These are phyloP conservation scores for Eurytoma adleriae DNA, from an alignment of 2,888 invertebrate genomes.

Conservation along the genomic window DNA sequence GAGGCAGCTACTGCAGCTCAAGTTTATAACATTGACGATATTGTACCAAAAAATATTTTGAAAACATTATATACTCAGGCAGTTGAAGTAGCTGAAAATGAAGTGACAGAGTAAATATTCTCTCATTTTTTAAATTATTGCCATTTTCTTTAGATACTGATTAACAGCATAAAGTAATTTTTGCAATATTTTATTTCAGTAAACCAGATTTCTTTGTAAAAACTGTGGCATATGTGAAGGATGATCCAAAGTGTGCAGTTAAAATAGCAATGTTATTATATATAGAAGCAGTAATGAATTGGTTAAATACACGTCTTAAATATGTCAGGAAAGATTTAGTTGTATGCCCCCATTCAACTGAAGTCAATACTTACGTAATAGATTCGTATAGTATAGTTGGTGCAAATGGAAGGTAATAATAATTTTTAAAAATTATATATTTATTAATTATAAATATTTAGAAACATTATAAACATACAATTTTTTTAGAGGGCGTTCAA, in stretches of 20 bases:
- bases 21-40: conserved; percentile 71
- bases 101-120: conserved; percentile 62
- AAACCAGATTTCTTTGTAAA: conserved; percentile 65
- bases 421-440: conserved; percentile 1
- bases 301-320: conserved; percentile 67
- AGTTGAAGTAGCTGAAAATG: conserved; percentile 59
- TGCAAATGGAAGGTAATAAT: conserved; percentile 65
- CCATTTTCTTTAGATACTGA: neutral
- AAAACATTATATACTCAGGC: conserved; percentile 64
- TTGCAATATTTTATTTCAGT: conserved; percentile 38
- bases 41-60: conserved; percentile 68
- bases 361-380: conserved; percentile 64
- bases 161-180: neutral
- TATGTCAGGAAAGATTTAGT: conserved; percentile 61
- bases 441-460: neutral
- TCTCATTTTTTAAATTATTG: neutral
- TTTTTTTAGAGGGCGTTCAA: conserved; percentile 68
- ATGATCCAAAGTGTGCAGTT: conserved; percentile 57
- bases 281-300: conserved; percentile 64
- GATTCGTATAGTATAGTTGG: conserved; percentile 66
- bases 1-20: conserved; percentile 66
- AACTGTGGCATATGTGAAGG: conserved; percentile 58
- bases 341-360: conserved; percentile 63
- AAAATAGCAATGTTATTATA: conserved; percentile 69
- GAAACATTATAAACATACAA: neutral